phyloP scores from a whole-genome alignment of 1,140 invertebrate genomes.

The Copidosoma floridanum region DNA sequence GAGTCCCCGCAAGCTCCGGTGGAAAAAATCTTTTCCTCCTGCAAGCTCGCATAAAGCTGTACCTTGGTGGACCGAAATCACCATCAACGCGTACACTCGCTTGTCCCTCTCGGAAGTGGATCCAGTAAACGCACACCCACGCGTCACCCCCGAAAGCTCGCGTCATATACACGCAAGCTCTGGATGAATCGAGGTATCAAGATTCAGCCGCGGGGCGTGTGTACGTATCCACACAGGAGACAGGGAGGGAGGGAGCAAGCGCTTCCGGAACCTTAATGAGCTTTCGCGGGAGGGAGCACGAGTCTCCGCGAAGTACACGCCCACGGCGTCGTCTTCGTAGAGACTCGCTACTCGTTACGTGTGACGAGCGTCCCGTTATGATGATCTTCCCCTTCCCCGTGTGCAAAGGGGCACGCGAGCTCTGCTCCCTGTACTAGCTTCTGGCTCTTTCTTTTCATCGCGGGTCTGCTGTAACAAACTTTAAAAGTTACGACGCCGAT shows the following conservation, averaged over 20 bases:
- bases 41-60: no score
- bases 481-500: conserved; percentile 9
- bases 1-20: no score
- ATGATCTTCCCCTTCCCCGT: background rate
- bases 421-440: no score
- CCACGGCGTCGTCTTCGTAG: background rate
- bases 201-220: conserved; percentile 8
- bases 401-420: background rate
- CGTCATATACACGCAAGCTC: background rate
- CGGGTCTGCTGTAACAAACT: conserved; percentile 2
- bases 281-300: conserved; percentile 4
- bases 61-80: no score
- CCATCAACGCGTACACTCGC: no score
- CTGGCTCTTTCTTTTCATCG: background rate
- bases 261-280: conserved; percentile 16
- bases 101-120: no score
- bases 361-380: background rate
- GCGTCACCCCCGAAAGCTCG: no score
- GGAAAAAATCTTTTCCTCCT: no score
- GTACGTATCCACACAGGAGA: no score
- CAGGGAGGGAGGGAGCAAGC: background rate
- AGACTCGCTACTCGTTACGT: conserved; percentile 1
- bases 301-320: background rate
- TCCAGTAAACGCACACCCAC: no score
- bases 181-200: conserved; percentile 12